These are phyloP conservation scores for Pammene fasciana DNA, from an alignment of 2,888 invertebrate genomes.

Conservation along the genomic window DNA sequence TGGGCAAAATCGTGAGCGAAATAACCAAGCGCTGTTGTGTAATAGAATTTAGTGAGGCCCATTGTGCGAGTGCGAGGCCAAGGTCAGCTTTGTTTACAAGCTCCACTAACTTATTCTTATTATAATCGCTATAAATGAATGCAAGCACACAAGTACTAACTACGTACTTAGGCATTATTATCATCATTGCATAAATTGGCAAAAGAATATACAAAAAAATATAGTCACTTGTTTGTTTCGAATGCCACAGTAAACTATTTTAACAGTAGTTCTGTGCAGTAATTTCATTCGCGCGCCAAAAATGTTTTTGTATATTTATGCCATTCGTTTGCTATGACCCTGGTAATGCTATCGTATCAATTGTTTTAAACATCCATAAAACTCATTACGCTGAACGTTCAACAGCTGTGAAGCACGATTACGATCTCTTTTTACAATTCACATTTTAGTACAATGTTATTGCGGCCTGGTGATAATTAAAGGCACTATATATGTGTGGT, in stretches of 20 bases:
- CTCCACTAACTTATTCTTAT: slow-evolving; percentile 40
- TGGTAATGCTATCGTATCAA: slow-evolving; percentile 57
- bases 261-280: slow-evolving; percentile 25
- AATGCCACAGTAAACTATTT: slow-evolving; percentile 29
- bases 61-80: slow-evolving; percentile 72
- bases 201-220: slow-evolving; percentile 12
- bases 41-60: slow-evolving; percentile 77
- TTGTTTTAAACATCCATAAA: slow-evolving; percentile 63
- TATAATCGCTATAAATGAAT: neutral
- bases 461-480: slow-evolving; percentile 54
- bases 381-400: slow-evolving; percentile 54
- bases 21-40: slow-evolving; percentile 68
- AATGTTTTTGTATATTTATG: slow-evolving; percentile 15
- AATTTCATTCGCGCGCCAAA: slow-evolving; percentile 13
- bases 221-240: slow-evolving; percentile 36
- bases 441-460: slow-evolving; percentile 58
- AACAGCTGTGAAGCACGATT: slow-evolving; percentile 60
- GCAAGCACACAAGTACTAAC: neutral
- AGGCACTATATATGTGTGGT: slow-evolving; percentile 29
- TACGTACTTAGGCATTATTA: neutral
- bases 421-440: slow-evolving; percentile 61
- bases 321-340: slow-evolving; percentile 48
- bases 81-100: slow-evolving; percentile 78
- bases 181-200: slow-evolving; percentile 6
- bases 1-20: slow-evolving; percentile 73